Conservation (phyloP, 2,797 vertebrate genomes). For the Peromyscus melanophrys region DNA sequence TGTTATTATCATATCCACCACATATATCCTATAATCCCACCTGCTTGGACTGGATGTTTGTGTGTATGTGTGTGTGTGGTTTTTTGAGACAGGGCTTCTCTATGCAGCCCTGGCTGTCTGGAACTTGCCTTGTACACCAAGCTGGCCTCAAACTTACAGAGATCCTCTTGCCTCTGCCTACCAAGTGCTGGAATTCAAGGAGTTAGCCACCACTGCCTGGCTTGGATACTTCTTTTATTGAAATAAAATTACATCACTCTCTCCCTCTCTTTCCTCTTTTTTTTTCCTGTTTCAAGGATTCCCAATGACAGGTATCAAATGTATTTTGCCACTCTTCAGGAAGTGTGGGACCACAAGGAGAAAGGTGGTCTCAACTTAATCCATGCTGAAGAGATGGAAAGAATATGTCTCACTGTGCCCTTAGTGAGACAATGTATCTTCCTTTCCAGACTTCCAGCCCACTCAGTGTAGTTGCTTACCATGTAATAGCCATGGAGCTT, state of each 20-base stretch:
- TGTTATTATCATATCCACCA: not conserved
- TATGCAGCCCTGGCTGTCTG: too few relatives aligned
- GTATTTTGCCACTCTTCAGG: not conserved
- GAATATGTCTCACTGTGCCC: not conserved
- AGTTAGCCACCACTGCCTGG: too few relatives aligned
- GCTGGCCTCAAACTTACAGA: too few relatives aligned
- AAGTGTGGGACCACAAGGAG: not conserved
- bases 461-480: not conserved
- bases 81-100: too few relatives aligned
- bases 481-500: not conserved
- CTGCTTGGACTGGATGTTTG: not conserved
- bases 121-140: too few relatives aligned
- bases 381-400: not conserved
- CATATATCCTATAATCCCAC: not conserved
- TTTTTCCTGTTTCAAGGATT: not conserved
- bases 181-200: too few relatives aligned
- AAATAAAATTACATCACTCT: not conserved
- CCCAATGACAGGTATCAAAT: not conserved
- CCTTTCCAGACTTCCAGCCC: not conserved
- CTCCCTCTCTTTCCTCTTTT: not conserved
- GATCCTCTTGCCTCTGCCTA: too few relatives aligned
- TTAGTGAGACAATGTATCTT: not conserved
- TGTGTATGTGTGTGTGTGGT: not conserved
- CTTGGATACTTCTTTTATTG: not conserved
- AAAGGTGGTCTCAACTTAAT: not conserved